These are phyloP conservation scores for Sarcophaga carnaria DNA, from an alignment of 2,888 invertebrate genomes.

Conservation along the genomic window DNA sequence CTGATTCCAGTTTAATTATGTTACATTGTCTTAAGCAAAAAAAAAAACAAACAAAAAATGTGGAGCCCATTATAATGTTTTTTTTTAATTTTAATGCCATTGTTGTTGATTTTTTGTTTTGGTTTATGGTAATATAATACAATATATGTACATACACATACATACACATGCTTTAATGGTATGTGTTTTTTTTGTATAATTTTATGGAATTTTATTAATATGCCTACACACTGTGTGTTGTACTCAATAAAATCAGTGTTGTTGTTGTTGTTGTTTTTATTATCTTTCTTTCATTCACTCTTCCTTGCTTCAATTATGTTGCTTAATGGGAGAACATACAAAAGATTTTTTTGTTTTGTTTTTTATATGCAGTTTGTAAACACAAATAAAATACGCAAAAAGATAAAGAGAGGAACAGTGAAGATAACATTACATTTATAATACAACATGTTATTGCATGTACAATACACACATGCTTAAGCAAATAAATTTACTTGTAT, in stretches of 20 bases:
- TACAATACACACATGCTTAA: background rate
- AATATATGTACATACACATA: background rate
- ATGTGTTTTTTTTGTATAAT: constrained; percentile 6
- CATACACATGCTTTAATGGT: constrained; percentile 39
- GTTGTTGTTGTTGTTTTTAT: no score
- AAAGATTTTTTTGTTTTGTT: no score
- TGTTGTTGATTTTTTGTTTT: constrained; percentile 40
- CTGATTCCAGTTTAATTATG: background rate
- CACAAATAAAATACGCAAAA: no score
- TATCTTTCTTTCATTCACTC: no score
- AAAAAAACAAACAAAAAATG: no score
- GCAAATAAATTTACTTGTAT: background rate
- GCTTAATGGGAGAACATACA: no score
- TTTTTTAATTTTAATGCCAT: constrained; percentile 24
- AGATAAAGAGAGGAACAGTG: no score
- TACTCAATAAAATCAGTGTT: no score
- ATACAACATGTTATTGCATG: background rate
- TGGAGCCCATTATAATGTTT: no score
- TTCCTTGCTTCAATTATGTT: no score
- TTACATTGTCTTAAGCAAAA: background rate
- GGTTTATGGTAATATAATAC: constrained; percentile 25
- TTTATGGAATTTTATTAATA: constrained; percentile 35
- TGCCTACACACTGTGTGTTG: background rate
- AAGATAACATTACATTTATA: no score
- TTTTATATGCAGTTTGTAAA: no score